phyloP scores from a whole-genome alignment of 2,113 vertebrate species.

The Malurus cyaneus region DNA sequence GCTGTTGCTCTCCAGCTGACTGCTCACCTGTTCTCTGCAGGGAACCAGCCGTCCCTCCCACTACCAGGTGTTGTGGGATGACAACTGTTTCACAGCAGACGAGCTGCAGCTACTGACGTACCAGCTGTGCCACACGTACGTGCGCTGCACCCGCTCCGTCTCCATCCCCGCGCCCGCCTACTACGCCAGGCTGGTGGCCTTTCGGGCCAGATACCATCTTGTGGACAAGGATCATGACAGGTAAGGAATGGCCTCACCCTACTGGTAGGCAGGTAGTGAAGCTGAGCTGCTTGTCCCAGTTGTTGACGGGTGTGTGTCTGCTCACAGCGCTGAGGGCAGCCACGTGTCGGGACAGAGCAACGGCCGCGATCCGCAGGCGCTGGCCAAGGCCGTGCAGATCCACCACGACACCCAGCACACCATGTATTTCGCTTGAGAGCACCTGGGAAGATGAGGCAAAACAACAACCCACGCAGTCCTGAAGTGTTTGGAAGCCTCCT shows the following conservation, averaged over 20 bases:
- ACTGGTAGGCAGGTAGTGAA: background rate
- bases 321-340: conserved; percentile 93
- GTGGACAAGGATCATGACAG: conserved; percentile 99
- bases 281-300: background rate
- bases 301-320: conserved; percentile 6
- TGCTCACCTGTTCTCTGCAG: conserved; percentile 60
- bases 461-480: conserved; percentile 62
- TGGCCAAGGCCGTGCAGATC: conserved; percentile 98
- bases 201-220: conserved; percentile 94
- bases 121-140: conserved; percentile 97
- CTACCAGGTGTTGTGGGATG: conserved; percentile 98
- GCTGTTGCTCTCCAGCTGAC: background rate
- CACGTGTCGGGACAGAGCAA: conserved; percentile 98
- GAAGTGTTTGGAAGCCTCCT: conserved; percentile 59
- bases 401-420: conserved; percentile 99
- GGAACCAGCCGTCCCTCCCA: conserved; percentile 98
- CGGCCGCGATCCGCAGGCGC: conserved; percentile 93
- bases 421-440: conserved; percentile 97
- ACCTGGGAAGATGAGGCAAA: conserved; percentile 44
- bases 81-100: conserved; percentile 97
- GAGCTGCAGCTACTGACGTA: conserved; percentile 97
- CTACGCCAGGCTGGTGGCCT: conserved; percentile 95
- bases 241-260: conserved; percentile 55
- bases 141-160: conserved; percentile 94
- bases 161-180: conserved; percentile 97